phyloP scores from a whole-genome alignment of 2,888 invertebrate genomes.

The Idaea straminata region DNA sequence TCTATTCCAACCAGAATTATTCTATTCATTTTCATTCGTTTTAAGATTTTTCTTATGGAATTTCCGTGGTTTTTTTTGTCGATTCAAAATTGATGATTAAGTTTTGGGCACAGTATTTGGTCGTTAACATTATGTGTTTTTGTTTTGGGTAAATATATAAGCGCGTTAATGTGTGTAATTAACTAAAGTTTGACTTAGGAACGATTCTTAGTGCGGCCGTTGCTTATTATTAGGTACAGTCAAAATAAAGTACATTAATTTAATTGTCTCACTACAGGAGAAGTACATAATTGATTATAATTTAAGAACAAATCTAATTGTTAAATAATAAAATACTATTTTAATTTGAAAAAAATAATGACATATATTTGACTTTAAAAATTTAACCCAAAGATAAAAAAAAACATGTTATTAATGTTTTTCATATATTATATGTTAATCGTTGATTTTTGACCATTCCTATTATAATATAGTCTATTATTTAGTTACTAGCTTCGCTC shows the following conservation, averaged over 20 bases:
- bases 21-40: no score
- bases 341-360: neutral
- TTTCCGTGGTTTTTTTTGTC: no score
- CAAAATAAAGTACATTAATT: neutral
- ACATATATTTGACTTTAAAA: neutral
- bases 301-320: neutral
- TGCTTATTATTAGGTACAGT: neutral
- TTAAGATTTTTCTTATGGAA: no score
- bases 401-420: neutral
- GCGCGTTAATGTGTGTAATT: no score
- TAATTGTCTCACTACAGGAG: neutral
- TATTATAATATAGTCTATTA: conserved; percentile 10
- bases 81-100: no score
- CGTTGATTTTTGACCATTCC: conserved; percentile 1
- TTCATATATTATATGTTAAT: neutral
- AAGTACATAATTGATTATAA: neutral
- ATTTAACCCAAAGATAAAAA: neutral
- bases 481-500: neutral
- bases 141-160: no score
- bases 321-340: neutral
- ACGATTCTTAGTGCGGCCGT: neutral
- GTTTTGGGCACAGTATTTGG: no score
- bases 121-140: no score
- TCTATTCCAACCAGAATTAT: no score
- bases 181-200: neutral